A percentile compares a stretch with the other conserved stretches of the same genome.
Conservation (phyloP, 2,113 vertebrate genomes). For the Rhodinocichla rosea region DNA sequence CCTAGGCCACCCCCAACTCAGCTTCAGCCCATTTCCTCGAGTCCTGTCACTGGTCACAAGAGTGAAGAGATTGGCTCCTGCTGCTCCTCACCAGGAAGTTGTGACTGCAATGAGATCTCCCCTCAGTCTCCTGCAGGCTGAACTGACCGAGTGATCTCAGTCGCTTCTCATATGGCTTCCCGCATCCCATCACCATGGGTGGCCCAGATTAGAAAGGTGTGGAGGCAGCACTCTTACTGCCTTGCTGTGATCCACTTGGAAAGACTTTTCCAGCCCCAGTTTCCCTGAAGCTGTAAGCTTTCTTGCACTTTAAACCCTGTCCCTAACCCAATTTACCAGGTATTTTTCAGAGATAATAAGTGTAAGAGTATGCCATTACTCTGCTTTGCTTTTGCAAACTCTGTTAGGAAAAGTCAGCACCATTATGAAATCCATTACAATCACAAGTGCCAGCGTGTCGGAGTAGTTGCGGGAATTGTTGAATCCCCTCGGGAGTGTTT, state of each 20-base stretch:
- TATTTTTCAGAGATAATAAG: neutral
- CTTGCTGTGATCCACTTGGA: neutral
- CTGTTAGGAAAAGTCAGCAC: neutral
- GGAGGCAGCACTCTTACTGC: neutral
- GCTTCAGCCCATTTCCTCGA: neutral
- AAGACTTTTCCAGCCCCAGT: neutral
- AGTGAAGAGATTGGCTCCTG: neutral
- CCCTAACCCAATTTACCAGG: neutral
- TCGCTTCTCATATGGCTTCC: rapidly evolving
- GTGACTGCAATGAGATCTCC: neutral
- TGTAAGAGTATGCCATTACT: neutral
- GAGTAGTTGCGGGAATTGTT: neutral
- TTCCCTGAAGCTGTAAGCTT: neutral
- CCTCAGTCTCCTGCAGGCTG: neutral
- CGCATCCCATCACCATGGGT: neutral
- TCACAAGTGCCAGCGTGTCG: neutral
- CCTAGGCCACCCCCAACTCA: neutral
- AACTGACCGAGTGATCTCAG: neutral
- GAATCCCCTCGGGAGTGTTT: slow-evolving; percentile 15
- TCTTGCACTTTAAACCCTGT: neutral
- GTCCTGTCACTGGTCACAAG: neutral
- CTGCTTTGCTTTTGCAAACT: neutral
- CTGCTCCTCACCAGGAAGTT: neutral
- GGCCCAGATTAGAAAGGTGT: neutral
- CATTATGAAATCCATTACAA: slow-evolving; percentile 33